Conservation (phyloP, 2,888 invertebrate species). For the Alsophila aescularia region DNA sequence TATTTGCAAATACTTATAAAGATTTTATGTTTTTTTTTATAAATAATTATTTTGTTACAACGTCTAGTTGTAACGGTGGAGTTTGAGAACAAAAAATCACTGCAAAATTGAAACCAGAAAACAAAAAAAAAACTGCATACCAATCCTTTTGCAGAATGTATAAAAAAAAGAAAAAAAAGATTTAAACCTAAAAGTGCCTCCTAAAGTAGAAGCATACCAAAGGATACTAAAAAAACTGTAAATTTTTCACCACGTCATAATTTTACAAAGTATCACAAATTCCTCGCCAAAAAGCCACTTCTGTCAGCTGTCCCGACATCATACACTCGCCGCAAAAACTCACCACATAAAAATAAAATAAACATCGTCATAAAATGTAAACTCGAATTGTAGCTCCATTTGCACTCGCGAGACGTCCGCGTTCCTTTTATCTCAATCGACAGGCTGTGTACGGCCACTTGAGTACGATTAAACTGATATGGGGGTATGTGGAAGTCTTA, state of each 20-base stretch:
- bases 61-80: no score
- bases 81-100: no score
- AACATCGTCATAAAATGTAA: slow-evolving; percentile 54
- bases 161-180: no score
- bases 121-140: no score
- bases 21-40: no score
- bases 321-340: slow-evolving; percentile 50
- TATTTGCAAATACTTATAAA: no score
- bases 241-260: neutral
- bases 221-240: no score
- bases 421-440: slow-evolving; percentile 32
- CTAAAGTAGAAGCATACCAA: no score
- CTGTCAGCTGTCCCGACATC: slow-evolving; percentile 35
- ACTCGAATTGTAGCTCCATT: slow-evolving; percentile 28
- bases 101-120: no score
- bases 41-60: no score
- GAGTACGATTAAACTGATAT: slow-evolving; percentile 6
- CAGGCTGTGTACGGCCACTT: neutral
- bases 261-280: neutral
- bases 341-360: slow-evolving; percentile 56
- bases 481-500: neutral
- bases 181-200: no score
- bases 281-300: slow-evolving; percentile 6
- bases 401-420: slow-evolving; percentile 20
- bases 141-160: no score